Percentiles rank a stretch among this genome's conserved stretches.
phyloP scores from a whole-genome alignment of 2,113 vertebrate species.

The Bettongia penicillata region DNA sequence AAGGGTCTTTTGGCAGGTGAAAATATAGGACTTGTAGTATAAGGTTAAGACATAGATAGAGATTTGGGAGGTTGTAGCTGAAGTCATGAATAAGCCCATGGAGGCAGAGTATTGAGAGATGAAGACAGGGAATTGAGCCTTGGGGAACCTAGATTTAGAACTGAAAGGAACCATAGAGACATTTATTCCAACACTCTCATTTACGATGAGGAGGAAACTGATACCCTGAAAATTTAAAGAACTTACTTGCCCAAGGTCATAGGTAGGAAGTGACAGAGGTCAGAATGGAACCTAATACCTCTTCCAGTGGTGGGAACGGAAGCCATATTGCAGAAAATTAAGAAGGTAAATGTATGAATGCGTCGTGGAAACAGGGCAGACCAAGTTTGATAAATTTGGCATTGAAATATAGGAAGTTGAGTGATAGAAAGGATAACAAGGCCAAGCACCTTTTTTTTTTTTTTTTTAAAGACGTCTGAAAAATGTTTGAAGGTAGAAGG shows the following conservation, averaged over 20 bases:
- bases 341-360: not conserved
- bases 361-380: not conserved
- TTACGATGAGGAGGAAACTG: not conserved
- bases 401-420: not conserved
- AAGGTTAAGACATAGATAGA: not conserved
- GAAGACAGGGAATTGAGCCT: not conserved
- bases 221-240: not conserved
- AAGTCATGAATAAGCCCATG: not conserved
- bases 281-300: not conserved
- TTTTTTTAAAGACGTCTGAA: not conserved
- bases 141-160: not conserved
- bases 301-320: not conserved
- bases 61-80: not conserved
- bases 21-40: not conserved
- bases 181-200: not conserved
- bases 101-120: not conserved
- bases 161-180: not conserved
- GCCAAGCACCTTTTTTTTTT: not conserved
- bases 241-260: not conserved
- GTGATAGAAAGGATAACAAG: not conserved
- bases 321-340: not conserved
- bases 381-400: not conserved
- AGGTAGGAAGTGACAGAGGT: not conserved
- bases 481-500: not conserved
- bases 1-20: not conserved